Conservation (phyloP, 2,888 invertebrate species). For the Caenorhabditis imperialis region DNA sequence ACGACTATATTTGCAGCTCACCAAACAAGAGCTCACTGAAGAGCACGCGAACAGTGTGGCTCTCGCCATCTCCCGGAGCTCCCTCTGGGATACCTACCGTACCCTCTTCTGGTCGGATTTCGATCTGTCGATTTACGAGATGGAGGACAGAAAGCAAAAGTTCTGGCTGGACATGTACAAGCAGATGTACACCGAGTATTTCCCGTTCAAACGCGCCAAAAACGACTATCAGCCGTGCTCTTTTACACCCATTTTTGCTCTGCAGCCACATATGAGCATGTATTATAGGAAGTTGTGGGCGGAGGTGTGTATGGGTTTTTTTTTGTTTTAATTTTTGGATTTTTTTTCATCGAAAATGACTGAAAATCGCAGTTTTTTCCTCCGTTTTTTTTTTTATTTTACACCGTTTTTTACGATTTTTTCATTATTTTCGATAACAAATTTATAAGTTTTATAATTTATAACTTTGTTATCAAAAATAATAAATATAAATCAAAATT, state of each 20-base stretch:
- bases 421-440: too few species aligned
- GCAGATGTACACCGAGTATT: slow-evolving; percentile 87
- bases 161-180: slow-evolving; percentile 89
- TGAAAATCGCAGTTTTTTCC: too few species aligned
- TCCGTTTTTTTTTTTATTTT: too few species aligned
- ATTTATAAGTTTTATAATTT: too few species aligned
- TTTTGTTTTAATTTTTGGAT: too few species aligned
- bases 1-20: slow-evolving; percentile 67
- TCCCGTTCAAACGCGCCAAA: slow-evolving; percentile 84
- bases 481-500: too few species aligned
- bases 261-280: slow-evolving; percentile 80
- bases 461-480: too few species aligned
- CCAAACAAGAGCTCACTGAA: slow-evolving; percentile 64
- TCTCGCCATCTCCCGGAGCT: slow-evolving; percentile 68
- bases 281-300: slow-evolving; percentile 76
- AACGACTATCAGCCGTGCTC: slow-evolving; percentile 89
- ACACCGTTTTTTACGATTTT: too few species aligned
- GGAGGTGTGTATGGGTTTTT: too few species aligned
- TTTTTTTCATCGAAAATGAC: too few species aligned
- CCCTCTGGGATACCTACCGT: slow-evolving; percentile 76
- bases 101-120: slow-evolving; percentile 77
- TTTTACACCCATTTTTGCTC: slow-evolving; percentile 86
- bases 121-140: slow-evolving; percentile 74
- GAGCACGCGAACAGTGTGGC: slow-evolving; percentile 67
- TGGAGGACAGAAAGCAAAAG: slow-evolving; percentile 80